Percentiles rank a stretch among this genome's conserved stretches.
These are phyloP conservation scores for Stichodactyla mertensii DNA, from an alignment of 64 coral and sea anemone species.

Conservation along the genomic window DNA sequence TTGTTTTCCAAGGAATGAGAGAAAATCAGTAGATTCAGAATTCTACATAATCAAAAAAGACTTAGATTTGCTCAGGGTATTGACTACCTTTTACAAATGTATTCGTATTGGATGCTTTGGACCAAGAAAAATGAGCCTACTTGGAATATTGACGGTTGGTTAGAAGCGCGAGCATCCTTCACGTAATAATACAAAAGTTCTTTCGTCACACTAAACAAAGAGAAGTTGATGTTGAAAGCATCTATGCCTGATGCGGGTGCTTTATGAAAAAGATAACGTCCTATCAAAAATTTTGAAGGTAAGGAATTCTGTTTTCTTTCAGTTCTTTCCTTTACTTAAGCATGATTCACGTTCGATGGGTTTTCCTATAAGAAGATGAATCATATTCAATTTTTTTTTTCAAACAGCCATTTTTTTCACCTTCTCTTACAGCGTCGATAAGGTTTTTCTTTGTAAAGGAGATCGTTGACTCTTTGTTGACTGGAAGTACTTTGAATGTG, in stretches of 20 bases:
- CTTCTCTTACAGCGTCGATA: too few relatives aligned
- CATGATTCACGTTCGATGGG: too few relatives aligned
- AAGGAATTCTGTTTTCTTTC: neutral
- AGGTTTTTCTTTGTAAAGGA: neutral
- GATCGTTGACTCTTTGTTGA: neutral
- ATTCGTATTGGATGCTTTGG: too few relatives aligned
- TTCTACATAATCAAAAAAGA: too few relatives aligned
- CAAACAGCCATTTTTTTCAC: too few relatives aligned
- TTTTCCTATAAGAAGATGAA: too few relatives aligned
- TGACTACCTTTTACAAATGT: too few relatives aligned
- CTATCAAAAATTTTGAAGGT: neutral
- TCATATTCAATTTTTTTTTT: too few relatives aligned
- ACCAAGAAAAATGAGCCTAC: too few relatives aligned
- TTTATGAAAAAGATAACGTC: neutral
- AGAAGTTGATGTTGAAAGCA: neutral
- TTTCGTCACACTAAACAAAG: constrained; percentile 11
- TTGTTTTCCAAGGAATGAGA: too few relatives aligned
- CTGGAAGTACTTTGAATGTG: neutral
- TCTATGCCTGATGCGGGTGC: neutral
- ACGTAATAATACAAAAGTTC: neutral
- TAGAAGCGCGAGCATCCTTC: neutral
- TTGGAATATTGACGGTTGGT: neutral
- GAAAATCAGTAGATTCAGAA: too few relatives aligned
- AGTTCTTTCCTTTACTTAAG: neutral
- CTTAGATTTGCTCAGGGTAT: too few relatives aligned